These are phyloP conservation scores for Drosophila nr. medialis DNA, from an alignment of 2,888 invertebrate species.

Conservation along the genomic window DNA sequence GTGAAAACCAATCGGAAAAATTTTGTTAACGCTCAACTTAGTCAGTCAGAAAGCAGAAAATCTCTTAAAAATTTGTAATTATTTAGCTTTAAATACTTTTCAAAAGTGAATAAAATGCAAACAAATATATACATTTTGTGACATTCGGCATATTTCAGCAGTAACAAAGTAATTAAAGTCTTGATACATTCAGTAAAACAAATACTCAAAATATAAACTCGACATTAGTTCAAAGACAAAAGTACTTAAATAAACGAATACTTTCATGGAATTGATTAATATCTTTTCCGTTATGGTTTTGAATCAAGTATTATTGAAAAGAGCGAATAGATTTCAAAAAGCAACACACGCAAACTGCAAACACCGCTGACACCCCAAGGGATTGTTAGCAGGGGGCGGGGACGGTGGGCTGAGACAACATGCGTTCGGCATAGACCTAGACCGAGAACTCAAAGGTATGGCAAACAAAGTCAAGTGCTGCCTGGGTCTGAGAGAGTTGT, in stretches of 20 bases:
- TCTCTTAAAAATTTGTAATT: neutral
- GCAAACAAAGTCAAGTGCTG: conserved; percentile 74
- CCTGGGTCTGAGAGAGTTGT: neutral
- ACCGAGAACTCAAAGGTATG: conserved; percentile 49
- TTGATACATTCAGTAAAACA: neutral
- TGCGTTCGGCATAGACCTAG: conserved; percentile 18
- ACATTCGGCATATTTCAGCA: neutral
- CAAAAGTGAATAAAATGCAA: neutral
- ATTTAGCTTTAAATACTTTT: neutral
- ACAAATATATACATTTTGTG: neutral
- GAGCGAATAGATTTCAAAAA: conserved; percentile 47
- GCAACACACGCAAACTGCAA: conserved; percentile 24
- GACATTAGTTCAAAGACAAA: conserved; percentile 1
- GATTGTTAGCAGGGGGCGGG: neutral
- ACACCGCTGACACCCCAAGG: conserved; percentile 34
- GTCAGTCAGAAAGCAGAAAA: neutral
- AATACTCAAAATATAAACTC: neutral
- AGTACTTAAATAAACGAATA: neutral
- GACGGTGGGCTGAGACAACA: conserved; percentile 1
- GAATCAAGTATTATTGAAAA: conserved; percentile 51
- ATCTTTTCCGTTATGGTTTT: conserved; percentile 21
- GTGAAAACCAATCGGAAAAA: neutral
- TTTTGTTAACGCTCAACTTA: neutral
- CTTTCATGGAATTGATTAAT: conserved; percentile 29
- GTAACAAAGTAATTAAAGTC: neutral